Base-by-base conservation (phyloP, 2,888 invertebrate genomes). In the Acrocera orbiculus region DNA sequence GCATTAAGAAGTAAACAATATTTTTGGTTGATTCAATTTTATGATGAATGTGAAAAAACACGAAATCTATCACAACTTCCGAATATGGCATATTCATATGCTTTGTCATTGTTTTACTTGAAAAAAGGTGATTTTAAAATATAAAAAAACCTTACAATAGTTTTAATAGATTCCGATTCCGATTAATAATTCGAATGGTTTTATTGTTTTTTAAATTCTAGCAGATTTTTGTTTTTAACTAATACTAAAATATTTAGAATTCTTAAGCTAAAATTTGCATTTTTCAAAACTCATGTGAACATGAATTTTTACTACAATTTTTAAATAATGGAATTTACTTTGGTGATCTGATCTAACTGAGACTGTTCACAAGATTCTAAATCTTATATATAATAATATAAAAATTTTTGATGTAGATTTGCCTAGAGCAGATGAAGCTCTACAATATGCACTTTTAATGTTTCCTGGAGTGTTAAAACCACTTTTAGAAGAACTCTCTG, bases 71-170 rank as follows among this genome's bases (percentile, higher is more conserved):
- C 73, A 25, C 79, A 82, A 53, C 60, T 90, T 38, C 89, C 89
- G n/a, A 89, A 87, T 54, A 79, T 85, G 66, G 77, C 80, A 0
- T 86, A 75, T 54, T 83, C 85, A 2, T 62, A 78, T 38, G 78
- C 87, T 0, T 60, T 87, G 43, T 81, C 81, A 3, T 61, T 73
- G 45, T 78, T 73, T 53, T 67, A 72, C 45, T 47, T 68, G 16
- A 59, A 63, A 23, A 58, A 65, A 30, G 64, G 58, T 40, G 42
- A 43, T 27, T 19, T 16, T 19, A 3, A 4, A 11, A 27, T 30
- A 26, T 6, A 27, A 16, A 10, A 13, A 15, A 31, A 24, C 9
- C 11, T 24, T 31, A 3, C 16, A 19, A 6, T 6, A 19, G 8
- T 19, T 5, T 8, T 19, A 19, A 19, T 5, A 19, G 19, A 8